Evolutionary conservation across 2,888 invertebrate species (phyloP), one percentile per base, ranked within the genome.

Genomic region (Operophtera brumata): DNA sequence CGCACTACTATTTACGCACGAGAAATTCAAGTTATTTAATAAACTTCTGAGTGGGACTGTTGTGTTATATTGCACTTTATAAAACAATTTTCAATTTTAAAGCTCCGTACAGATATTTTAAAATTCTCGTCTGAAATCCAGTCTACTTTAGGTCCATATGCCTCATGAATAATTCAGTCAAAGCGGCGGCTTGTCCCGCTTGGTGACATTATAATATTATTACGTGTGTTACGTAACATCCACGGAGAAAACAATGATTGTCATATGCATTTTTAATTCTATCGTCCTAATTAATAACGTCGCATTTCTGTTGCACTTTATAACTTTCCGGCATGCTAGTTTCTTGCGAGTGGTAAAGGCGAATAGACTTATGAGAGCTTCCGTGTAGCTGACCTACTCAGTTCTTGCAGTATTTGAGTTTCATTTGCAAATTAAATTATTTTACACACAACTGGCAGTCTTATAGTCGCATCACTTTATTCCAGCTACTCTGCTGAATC

Each of bases 71-170:
- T 71, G 70, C 71, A 71, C 70, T 81, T 79, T 79, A 77, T 75
- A 78, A 80, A 80, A 80, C 78, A 79, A 80, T 83, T 83, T 84
- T 81, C 82, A 83, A 83, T 85, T 82, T 83, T 80, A 81, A 82
- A 83, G 69, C 79, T 70, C 68, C 71, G 77, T 80, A 83, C 82
- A 82, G 82, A 82, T 83, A 85, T 84, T 89, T 87, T 85, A 84
- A 86, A 89, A 89, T 86, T 84, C 86, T 74, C 80, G 76, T 82
- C 84, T 84, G 82, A 86, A 88, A 88, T 86, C 87, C 83, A 86
- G 85, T 82, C 82, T 86, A 84, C 87, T 84, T 86, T 87, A 84
- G 85, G 87, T 86, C 85, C 88, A 86, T 86, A 88, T 87, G 86
- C 84, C 85, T 87, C 81, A 87, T 90, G 89, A 86, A 89, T 89